Percentiles rank a stretch among this genome's conserved stretches.
These are phyloP conservation scores for Lemur catta DNA, from an alignment of 2,797 vertebrate genomes.

Conservation along the genomic window DNA sequence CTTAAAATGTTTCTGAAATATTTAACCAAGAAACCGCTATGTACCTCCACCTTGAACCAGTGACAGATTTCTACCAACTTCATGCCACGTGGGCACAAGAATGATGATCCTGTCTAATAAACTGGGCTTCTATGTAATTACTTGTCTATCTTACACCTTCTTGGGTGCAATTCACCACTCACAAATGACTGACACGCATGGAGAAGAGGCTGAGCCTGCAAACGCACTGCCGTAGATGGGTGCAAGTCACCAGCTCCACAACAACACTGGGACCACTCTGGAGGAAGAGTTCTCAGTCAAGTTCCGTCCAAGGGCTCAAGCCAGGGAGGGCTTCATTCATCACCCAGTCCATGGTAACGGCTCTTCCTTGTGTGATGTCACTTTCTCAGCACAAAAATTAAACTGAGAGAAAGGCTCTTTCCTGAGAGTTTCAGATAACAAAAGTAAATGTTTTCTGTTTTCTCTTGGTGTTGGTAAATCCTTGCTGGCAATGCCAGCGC, in stretches of 20 bases:
- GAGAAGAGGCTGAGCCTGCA: not conserved
- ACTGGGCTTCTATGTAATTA: not conserved
- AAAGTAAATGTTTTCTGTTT: not conserved
- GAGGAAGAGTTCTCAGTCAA: not conserved
- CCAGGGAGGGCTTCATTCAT: not conserved
- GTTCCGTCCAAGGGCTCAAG: not conserved
- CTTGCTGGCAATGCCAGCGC: not conserved
- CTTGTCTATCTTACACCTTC: not conserved
- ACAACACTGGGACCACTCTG: not conserved
- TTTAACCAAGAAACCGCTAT: not conserved
- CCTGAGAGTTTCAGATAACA: not conserved
- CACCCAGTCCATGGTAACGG: not conserved
- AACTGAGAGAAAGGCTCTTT: not conserved
- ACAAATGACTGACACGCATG: not conserved
- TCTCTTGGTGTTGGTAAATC: not conserved
- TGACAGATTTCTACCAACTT: not conserved
- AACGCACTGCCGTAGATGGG: not conserved
- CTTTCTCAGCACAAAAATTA: not conserved
- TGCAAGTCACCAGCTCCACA: not conserved
- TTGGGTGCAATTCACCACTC: not conserved
- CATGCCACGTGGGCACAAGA: not conserved
- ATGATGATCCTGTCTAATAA: not conserved
- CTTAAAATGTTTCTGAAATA: not conserved
- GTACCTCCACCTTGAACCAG: not conserved
- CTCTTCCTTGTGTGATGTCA: not conserved